Base-by-base conservation (phyloP, 35 echinoderm and acorn worm species). In the Diadema setosum region DNA sequence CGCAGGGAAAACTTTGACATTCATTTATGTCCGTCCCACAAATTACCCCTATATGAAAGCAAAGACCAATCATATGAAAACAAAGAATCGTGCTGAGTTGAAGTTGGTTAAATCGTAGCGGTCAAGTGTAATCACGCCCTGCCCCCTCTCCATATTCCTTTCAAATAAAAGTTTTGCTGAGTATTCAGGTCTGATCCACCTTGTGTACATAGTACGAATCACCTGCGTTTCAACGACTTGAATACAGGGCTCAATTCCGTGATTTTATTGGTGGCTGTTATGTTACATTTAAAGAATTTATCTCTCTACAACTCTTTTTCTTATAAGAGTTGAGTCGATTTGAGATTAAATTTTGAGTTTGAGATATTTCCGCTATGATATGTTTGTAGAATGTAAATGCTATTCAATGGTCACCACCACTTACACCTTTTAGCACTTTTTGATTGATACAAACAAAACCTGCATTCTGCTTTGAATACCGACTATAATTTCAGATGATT, bases 361-460 rank as follows among this genome's bases (percentile, higher is more conserved):
- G 92, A 99, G 40, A 92, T 63, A 17, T 40, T 87, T 34, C 63
- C 52, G 44, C 90, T 94, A 50, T 85, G 59, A 80, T 87, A 94
- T n/a, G n/a, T n/a, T n/a, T 4, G 92, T 86, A 35, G 41, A 76
- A 39, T 81, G 84, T 2, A 76, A 48, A 63, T 87, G 90, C 49
- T 94, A 86, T 63, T 94, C 85, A 4, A 85, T 81, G 42, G 89
- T 94, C 2, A 58, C 43, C 43, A 56, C 89, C 85, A 34, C 82
- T 91, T 20, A 33, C 33, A 26, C 82, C 89, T 7, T 20, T 34
- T 29, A 78, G 57, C 2, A 43, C 85, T 33, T 18, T 29, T 50
- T 65, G 39, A 46, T 70, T 78, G 11, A 78, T 11, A 52, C 85
- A 87, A 2, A 59, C 34, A 37, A 76, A 87, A 5, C 65, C 33